phyloP scores from a whole-genome alignment of 2,888 invertebrate genomes.

The Megalurothrips usitatus region DNA sequence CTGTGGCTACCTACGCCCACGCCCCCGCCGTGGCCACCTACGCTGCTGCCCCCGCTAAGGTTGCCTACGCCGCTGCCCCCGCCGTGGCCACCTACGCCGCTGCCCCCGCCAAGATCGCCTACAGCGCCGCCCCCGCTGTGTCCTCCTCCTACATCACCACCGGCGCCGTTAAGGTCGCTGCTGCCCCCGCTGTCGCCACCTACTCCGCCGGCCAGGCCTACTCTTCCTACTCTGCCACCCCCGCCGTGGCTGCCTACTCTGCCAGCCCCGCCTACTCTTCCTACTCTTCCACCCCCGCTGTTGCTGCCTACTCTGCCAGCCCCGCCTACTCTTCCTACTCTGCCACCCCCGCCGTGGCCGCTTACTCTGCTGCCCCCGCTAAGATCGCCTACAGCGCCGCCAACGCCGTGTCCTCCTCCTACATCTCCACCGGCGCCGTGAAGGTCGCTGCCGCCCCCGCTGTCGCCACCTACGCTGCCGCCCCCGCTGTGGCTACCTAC shows the following conservation, averaged over 20 bases:
- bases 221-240: slow-evolving; percentile 38
- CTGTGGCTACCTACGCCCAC: slow-evolving; percentile 36
- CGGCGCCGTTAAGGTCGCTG: slow-evolving; percentile 31
- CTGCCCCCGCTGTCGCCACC: background rate
- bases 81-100: slow-evolving; percentile 39
- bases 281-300: slow-evolving; percentile 41
- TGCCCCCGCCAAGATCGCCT: slow-evolving; percentile 50
- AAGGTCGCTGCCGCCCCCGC: slow-evolving; percentile 34
- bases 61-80: slow-evolving; percentile 43
- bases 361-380: slow-evolving; percentile 32
- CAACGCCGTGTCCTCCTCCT: slow-evolving; percentile 25
- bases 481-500: slow-evolving; percentile 49
- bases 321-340: slow-evolving; percentile 32
- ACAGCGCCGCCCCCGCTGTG: slow-evolving; percentile 44
- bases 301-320: slow-evolving; percentile 40
- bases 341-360: slow-evolving; percentile 35
- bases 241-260: slow-evolving; percentile 50
- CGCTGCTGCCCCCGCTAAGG: slow-evolving; percentile 35
- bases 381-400: background rate
- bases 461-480: slow-evolving; percentile 35
- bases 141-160: slow-evolving; percentile 36
- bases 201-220: slow-evolving; percentile 44
- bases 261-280: slow-evolving; percentile 44
- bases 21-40: slow-evolving; percentile 33
- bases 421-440: background rate